Evolutionary conservation across 2,113 vertebrate species (phyloP).

Genomic region (Mus pahari): DNA sequence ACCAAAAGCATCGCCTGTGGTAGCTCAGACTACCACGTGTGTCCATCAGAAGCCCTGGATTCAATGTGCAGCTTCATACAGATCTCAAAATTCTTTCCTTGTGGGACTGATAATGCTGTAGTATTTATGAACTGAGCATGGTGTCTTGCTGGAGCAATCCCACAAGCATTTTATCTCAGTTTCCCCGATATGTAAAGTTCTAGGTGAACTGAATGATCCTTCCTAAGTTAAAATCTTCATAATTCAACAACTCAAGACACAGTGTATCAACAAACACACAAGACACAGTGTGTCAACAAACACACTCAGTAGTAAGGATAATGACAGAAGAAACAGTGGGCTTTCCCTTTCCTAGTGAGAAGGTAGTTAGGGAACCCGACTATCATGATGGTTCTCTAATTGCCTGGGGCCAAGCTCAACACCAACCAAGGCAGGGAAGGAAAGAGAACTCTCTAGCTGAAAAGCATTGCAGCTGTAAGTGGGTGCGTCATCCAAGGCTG

Average conservation of each 20-base stretch:
- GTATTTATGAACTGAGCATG: not conserved
- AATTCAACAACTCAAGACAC: not conserved
- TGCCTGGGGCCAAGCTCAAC: conserved; percentile 54
- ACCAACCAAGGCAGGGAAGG: not conserved
- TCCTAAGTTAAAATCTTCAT: conserved; percentile 18
- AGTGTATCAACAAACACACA: not conserved
- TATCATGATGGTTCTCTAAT: not conserved
- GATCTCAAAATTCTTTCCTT: not conserved
- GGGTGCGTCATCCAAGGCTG: not conserved
- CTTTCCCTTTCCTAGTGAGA: conserved; percentile 6
- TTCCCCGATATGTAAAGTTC: not conserved
- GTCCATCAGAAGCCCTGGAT: not conserved
- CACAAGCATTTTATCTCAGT: not conserved
- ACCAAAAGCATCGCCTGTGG: not conserved
- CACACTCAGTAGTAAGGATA: not conserved
- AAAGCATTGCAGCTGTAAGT: not conserved
- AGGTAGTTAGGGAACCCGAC: not conserved
- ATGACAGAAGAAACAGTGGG: not conserved
- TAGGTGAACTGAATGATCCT: not conserved
- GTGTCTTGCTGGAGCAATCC: not conserved
- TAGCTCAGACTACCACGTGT: not conserved
- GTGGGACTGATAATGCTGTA: not conserved
- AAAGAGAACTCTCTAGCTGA: not conserved
- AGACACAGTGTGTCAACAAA: not conserved
- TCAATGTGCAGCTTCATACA: not conserved